Base-by-base conservation (phyloP, 2,888 invertebrate species). In the Cyrtodaria siliqua region DNA sequence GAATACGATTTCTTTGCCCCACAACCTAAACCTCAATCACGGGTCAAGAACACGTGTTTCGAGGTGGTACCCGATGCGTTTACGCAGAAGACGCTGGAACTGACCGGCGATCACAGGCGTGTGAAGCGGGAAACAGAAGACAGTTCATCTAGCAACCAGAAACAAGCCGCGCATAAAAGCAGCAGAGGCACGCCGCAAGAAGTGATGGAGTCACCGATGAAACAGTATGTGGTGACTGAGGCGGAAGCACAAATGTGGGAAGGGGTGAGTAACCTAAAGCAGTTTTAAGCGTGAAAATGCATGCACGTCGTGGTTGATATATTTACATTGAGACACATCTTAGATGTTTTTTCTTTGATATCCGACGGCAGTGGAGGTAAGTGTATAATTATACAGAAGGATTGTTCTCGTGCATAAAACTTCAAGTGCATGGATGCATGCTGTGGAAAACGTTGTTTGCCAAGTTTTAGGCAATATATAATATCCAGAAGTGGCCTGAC, bases 1-100 rank as follows among this genome's bases (percentile, higher is more conserved):
- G 85, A 84, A 4, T 85, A 83, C 49, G 88, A 88, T 61, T 89
- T 86, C 62, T 89, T 89, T 61, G 86, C 85, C 24, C 89, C 89
- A 29, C 82, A 82, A 40, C 85, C 85, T 1, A 87, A 84, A 49
- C 87, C 87, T 2, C 82, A 82, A 57, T 87, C 88, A 0, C 70
- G 90, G 14, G 87, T 85, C 9, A 88, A 87, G 59, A 84, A 80
- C 27, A 86, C 87, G 20, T 83, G 88, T 75, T 90, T 90, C 62
- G 86, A 87, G 40, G 72, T 85, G 27, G 88, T 90, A 8, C 88
- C 88, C 0, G 90, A 89, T 76, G 88, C 90, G 1, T 89, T 85
- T 70, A 83, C 83, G 12, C 85, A 82, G 18, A 90, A 88, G 67
- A 86, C 88, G 8, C 61, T 90, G 44, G 85, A 80, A 53, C 74